These are phyloP conservation scores for Ascaphus truei DNA, from an alignment of 2,113 vertebrate genomes.

Conservation along the genomic window DNA sequence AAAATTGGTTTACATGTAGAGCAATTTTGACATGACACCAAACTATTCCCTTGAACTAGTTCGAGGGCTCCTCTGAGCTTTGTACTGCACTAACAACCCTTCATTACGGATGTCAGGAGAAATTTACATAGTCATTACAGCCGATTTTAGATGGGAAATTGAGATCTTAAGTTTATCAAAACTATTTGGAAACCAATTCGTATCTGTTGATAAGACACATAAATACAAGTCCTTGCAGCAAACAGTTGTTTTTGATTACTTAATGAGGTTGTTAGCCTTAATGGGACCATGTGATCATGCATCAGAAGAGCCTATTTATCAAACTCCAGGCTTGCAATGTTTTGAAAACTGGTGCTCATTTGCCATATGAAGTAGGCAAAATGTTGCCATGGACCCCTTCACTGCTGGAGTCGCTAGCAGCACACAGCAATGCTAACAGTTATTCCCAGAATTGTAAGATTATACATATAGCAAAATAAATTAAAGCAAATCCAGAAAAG, in stretches of 20 bases:
- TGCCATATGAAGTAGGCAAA: constrained; percentile 33
- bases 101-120: constrained; percentile 67
- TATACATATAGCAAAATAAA: too few species aligned
- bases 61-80: constrained; percentile 53
- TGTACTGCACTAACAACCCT: constrained; percentile 66
- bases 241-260: constrained; percentile 45
- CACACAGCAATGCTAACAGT: too few species aligned
- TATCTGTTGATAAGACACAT: constrained; percentile 23
- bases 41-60: constrained; percentile 66
- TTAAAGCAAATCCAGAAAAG: too few species aligned
- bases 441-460: too few species aligned
- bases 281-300: constrained; percentile 45
- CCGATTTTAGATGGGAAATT: constrained; percentile 62
- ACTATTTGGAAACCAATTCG: constrained; percentile 41
- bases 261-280: constrained; percentile 46
- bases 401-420: too few species aligned
- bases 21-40: constrained; percentile 67
- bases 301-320: constrained; percentile 37
- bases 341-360: constrained; percentile 57
- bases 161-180: constrained; percentile 60
- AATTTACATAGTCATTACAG: constrained; percentile 57
- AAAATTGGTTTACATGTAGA: constrained; percentile 71
- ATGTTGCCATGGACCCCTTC: too few species aligned
- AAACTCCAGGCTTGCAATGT: constrained; percentile 7
- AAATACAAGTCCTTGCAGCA: constrained; percentile 28